phyloP scores from a whole-genome alignment of 2,113 vertebrate genomes.

The Thymallus thymallus region DNA sequence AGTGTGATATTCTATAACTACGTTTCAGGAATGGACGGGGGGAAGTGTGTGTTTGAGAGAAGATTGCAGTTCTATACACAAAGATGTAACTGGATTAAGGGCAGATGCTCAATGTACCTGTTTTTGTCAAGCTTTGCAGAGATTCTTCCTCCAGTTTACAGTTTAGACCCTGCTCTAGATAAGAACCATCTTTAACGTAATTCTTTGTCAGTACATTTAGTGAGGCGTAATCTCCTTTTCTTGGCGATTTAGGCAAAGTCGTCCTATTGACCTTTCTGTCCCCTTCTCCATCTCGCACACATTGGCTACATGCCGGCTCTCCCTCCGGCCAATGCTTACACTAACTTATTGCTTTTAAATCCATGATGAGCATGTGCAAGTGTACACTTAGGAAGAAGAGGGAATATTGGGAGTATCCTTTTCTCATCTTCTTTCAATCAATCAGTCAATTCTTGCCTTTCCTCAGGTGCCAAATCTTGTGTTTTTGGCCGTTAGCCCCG shows the following conservation, averaged over 20 bases:
- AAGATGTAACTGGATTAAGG: too few relatives aligned
- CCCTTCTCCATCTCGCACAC: neutral
- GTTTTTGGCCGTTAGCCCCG: constrained; percentile 95
- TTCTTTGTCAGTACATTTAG: too few relatives aligned
- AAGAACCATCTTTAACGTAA: neutral
- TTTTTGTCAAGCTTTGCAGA: neutral
- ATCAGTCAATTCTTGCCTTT: too few relatives aligned
- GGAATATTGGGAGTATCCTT: neutral
- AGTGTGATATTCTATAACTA: neutral
- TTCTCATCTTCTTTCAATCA: neutral
- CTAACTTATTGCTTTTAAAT: too few relatives aligned
- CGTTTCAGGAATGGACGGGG: neutral
- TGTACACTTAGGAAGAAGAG: too few relatives aligned
- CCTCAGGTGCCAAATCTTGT: constrained; percentile 86
- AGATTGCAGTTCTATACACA: neutral
- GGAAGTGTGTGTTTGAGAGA: neutral
- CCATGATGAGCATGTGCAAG: too few relatives aligned
- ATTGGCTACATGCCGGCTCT: neutral
- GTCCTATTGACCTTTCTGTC: neutral
- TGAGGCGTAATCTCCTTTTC: too few relatives aligned
- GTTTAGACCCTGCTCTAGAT: neutral
- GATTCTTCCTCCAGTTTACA: neutral
- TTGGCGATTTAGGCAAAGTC: too few relatives aligned
- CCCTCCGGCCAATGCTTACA: too few relatives aligned
- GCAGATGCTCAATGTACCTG: too few relatives aligned